Evolutionary conservation across 2,888 invertebrate species (phyloP).

Genomic region (Philonicus albiceps): DNA sequence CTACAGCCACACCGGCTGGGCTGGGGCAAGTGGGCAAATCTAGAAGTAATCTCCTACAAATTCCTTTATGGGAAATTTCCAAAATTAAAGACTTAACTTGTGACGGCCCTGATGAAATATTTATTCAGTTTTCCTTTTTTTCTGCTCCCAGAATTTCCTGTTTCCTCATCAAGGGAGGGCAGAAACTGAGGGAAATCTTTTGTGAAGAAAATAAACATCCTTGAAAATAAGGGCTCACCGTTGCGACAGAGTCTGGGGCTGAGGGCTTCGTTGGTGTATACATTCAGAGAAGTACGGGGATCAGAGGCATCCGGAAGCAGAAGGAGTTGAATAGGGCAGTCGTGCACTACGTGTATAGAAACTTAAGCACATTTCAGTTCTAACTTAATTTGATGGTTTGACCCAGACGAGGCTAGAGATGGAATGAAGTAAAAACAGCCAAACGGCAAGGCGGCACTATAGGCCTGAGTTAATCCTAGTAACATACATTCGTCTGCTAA

Average conservation of each 20-base stretch:
- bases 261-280: background rate
- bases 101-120: slow-evolving; percentile 36
- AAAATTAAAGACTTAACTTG: slow-evolving; percentile 37
- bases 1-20: background rate
- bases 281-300: background rate
- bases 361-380: slow-evolving; percentile 29
- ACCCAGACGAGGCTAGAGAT: background rate
- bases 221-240: slow-evolving; percentile 32
- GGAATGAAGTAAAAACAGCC: background rate
- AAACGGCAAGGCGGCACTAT: background rate
- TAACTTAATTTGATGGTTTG: slow-evolving; percentile 37
- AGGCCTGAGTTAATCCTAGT: slow-evolving; percentile 10
- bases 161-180: background rate
- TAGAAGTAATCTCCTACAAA: slow-evolving; percentile 19
- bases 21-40: background rate
- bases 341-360: slow-evolving; percentile 41
- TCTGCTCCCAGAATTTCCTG: background rate
- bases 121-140: slow-evolving; percentile 10
- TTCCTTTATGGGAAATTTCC: slow-evolving; percentile 10
- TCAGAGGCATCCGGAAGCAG: background rate
- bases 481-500: background rate
- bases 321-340: slow-evolving; percentile 32
- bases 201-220: slow-evolving; percentile 37
- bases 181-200: slow-evolving; percentile 26
- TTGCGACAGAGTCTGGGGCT: slow-evolving; percentile 9